Evolutionary conservation across 2,113 vertebrate species (phyloP), one percentile per base, ranked within the genome.

Genomic region (Sapayoa aenigma): DNA sequence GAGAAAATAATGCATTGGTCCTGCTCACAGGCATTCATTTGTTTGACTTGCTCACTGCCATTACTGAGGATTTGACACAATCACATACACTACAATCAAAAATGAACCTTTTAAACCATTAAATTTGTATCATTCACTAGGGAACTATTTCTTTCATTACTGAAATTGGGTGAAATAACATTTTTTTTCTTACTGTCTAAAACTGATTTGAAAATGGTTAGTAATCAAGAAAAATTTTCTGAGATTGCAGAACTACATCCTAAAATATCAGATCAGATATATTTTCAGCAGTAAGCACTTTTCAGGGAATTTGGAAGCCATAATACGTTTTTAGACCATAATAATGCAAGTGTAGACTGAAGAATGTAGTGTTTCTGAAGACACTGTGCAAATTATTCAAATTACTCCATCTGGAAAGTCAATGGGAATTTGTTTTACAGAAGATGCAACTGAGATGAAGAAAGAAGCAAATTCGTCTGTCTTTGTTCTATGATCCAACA

Each of bases 131-230:
- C 60, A 87, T 71, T 31, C 44, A 52, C 52, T 37, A 47, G 28
- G 27, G 33, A 86, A 72, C 33, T 67, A 35, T 83, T 93, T 90
- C 30, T 90, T 47, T 44, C 84, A 20, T 68, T 78, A 63, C 30
- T 75, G 56, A 93, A 91, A 94, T 84, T 52, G 79, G 12, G 18
- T 33, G n/a, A 91, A 93, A 87, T 84, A 79, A 17, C 23, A 28
- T 15, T 14, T 81, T 84, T 42, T 94, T 75, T 82, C n/a, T 84
- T 52, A 21, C 35, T 67, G 31, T 81, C 65, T 92, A 66, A 80
- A 93, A 81, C 39, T 84, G 35, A 81, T 92, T 87, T 65, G 35
- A 92, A 96, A 96, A 91, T 68, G 6, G 47, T 7, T 9, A 92
- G 22, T 78, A 87, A 94, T 90, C 50, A 89, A 62, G 65, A 33